phyloP scores from a whole-genome alignment of 2,113 vertebrate genomes.

The Stercorarius parasiticus region DNA sequence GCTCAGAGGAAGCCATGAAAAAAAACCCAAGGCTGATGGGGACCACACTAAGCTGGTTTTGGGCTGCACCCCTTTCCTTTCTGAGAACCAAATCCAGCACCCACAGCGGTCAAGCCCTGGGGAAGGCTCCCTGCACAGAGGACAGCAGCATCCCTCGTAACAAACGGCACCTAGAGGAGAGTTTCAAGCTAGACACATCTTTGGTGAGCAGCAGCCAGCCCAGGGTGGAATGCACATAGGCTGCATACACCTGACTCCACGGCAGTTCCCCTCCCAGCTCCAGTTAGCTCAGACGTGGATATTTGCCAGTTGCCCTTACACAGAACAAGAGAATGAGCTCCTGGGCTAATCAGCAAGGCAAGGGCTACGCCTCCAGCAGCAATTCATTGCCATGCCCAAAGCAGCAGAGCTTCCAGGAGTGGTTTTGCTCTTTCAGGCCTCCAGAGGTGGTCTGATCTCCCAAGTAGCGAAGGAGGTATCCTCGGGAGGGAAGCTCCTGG shows the following conservation, averaged over 20 bases:
- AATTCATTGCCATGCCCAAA: neutral
- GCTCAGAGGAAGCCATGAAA: neutral
- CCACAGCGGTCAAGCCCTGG: neutral
- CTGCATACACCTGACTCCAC: neutral
- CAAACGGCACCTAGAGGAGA: fast-evolving
- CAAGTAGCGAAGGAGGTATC: neutral
- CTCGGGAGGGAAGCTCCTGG: neutral
- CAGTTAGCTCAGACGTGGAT: neutral
- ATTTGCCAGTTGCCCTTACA: neutral
- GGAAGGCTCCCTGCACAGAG: neutral
- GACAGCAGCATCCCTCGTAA: neutral
- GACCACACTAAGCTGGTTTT: fast-evolving
- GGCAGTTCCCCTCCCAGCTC: neutral
- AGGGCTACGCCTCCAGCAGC: neutral
- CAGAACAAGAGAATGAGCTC: neutral
- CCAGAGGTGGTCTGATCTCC: neutral
- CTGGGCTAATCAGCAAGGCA: neutral
- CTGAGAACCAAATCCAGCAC: neutral
- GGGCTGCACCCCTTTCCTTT: neutral
- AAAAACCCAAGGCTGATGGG: neutral
- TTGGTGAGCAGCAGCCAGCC: neutral
- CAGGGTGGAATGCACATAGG: fast-evolving
- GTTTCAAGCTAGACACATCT: fast-evolving
- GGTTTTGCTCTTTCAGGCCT: neutral
- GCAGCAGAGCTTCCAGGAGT: fast-evolving